Percentiles rank a stretch among this genome's conserved stretches.
Conservation (phyloP, 2,113 vertebrate species). For the Heterotilapia buettikoferi region DNA sequence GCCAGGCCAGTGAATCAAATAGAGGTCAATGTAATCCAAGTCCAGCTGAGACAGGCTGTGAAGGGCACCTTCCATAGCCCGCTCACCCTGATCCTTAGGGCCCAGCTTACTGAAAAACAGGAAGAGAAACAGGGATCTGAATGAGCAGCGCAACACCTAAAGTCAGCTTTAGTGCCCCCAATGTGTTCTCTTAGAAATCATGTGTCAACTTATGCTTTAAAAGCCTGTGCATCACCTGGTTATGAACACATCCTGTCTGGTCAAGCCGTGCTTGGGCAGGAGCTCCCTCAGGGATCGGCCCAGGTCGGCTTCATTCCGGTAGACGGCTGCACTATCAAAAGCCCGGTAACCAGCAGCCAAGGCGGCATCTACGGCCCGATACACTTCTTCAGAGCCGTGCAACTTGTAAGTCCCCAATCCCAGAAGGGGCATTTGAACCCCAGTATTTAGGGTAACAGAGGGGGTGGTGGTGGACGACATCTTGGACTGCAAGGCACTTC, state of each 20-base stretch:
- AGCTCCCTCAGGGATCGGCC: conserved; percentile 67
- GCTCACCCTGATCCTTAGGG: conserved; percentile 72
- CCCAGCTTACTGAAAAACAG: conserved; percentile 66
- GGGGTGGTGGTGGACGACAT: conserved; percentile 22
- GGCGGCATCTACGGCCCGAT: conserved; percentile 67
- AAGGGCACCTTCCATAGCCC: conserved; percentile 61
- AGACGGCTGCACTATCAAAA: conserved; percentile 79
- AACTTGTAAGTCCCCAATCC: conserved; percentile 79
- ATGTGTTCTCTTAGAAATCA: background rate
- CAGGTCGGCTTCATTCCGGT: conserved; percentile 73
- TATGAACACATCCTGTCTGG: conserved; percentile 73
- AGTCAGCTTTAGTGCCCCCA: background rate
- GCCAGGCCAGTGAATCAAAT: conserved; percentile 82
- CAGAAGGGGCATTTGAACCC: conserved; percentile 73
- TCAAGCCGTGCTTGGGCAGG: conserved; percentile 70
- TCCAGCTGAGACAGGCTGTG: conserved; percentile 70
- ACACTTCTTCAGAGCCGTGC: conserved; percentile 42
- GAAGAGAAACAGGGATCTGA: background rate
- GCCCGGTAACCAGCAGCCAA: conserved; percentile 73
- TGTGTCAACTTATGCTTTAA: background rate
- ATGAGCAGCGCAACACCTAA: background rate
- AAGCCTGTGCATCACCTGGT: conserved; percentile 46
- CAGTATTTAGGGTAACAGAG: conserved; percentile 66
- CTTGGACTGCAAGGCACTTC: background rate
- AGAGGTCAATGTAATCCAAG: conserved; percentile 77